These are phyloP conservation scores for Chrysocyon brachyurus DNA, from an alignment of 2,797 vertebrate species.

Conservation along the genomic window DNA sequence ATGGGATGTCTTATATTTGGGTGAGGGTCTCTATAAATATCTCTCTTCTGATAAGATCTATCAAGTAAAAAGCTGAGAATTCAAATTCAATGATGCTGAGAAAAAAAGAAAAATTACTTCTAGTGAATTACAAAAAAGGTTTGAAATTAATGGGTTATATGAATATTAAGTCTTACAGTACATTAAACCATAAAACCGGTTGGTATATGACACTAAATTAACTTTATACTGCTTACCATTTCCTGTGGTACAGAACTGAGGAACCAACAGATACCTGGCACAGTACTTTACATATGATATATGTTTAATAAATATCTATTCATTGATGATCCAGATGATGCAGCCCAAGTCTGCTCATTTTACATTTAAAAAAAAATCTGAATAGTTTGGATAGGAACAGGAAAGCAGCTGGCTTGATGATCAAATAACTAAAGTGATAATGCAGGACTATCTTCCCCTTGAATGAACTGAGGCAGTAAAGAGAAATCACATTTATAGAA, in stretches of 20 bases:
- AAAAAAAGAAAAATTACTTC: slow-evolving; percentile 31
- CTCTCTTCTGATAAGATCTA: not conserved
- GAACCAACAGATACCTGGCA: not conserved
- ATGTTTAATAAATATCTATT: slow-evolving; percentile 47
- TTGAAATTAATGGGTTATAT: slow-evolving; percentile 75
- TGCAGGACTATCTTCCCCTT: not conserved
- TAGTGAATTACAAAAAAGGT: slow-evolving; percentile 30
- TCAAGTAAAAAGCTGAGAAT: slow-evolving; percentile 44
- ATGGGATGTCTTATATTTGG: not conserved
- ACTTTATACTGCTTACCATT: slow-evolving; percentile 41
- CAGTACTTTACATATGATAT: slow-evolving; percentile 9
- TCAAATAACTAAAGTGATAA: slow-evolving; percentile 67
- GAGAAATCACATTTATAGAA: slow-evolving; percentile 60
- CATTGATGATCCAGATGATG: not conserved
- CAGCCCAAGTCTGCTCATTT: not conserved
- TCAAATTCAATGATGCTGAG: not conserved
- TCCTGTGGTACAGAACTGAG: slow-evolving; percentile 21
- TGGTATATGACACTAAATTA: slow-evolving; percentile 63
- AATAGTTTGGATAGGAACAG: slow-evolving; percentile 9
- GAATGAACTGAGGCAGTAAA: slow-evolving; percentile 52
- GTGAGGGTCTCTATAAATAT: slow-evolving; percentile 43
- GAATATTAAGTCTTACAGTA: slow-evolving; percentile 63
- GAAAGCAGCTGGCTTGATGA: slow-evolving; percentile 43
- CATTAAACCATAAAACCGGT: slow-evolving; percentile 43
- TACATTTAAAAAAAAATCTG: not conserved